Conservation (phyloP, 2,797 vertebrate genomes). For the Myotis pilosus region DNA sequence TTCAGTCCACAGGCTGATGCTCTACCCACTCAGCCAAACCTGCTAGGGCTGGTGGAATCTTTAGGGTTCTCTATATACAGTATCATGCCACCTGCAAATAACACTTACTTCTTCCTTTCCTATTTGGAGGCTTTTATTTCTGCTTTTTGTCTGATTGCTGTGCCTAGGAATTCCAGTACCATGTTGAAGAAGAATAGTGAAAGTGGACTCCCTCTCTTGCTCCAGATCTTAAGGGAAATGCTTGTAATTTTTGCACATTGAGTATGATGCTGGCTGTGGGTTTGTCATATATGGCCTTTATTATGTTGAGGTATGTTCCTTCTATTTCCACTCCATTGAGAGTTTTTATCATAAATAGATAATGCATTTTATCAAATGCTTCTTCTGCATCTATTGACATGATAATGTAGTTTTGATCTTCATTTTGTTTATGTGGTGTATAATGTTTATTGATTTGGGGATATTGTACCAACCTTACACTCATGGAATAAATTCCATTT, state of each 20-base stretch:
- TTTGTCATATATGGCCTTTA: background rate
- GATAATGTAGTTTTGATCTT: background rate
- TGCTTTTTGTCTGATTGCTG: background rate
- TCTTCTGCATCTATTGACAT: background rate
- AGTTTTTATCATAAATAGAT: background rate
- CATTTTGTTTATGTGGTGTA: background rate
- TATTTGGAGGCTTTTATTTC: background rate
- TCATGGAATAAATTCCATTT: background rate
- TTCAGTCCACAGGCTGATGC: too few species aligned
- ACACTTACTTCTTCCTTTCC: background rate
- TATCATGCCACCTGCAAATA: background rate
- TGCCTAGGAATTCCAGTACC: background rate
- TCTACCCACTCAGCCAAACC: too few species aligned
- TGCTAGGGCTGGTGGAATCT: background rate
- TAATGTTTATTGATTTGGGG: background rate
- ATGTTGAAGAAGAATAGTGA: background rate
- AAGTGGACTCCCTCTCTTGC: background rate
- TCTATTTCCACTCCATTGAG: background rate
- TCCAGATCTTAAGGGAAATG: background rate
- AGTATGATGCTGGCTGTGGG: background rate
- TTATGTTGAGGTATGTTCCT: background rate
- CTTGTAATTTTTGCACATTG: background rate
- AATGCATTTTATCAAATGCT: background rate
- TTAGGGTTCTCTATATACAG: background rate
- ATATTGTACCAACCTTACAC: background rate